Percentiles rank a stretch among this genome's conserved stretches.
phyloP scores from a whole-genome alignment of 2,113 vertebrate species.

The Austrofundulus limnaeus region DNA sequence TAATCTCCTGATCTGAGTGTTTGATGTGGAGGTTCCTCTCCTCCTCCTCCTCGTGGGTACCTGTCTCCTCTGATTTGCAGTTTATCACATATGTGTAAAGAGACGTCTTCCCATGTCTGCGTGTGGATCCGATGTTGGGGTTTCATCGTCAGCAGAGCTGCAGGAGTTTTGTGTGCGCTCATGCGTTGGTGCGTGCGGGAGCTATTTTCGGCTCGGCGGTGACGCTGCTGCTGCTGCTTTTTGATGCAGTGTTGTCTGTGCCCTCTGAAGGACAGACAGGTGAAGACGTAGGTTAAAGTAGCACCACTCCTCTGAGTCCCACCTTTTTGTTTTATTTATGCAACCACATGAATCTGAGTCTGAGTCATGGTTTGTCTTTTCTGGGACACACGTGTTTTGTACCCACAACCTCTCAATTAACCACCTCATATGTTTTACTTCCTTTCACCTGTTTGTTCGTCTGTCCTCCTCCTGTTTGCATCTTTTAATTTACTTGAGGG shows the following conservation, averaged over 20 bases:
- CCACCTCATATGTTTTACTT: background rate
- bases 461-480: conserved; percentile 16
- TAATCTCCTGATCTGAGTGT: conserved; percentile 38
- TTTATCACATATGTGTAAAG: background rate
- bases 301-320: background rate
- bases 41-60: conserved; percentile 13
- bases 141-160: conserved; percentile 45
- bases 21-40: conserved; percentile 22
- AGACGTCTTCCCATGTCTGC: conserved; percentile 15
- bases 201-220: conserved; percentile 73
- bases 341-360: conserved; percentile 4
- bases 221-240: conserved; percentile 66
- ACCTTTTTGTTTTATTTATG: conserved; percentile 1
- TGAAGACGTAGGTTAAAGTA: conserved; percentile 36
- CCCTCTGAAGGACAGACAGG: conserved; percentile 75
- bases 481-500: conserved; percentile 39
- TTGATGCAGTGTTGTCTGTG: conserved; percentile 71
- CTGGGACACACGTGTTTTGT: conserved; percentile 41
- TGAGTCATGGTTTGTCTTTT: conserved; percentile 17
- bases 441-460: background rate
- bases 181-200: conserved; percentile 51
- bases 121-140: conserved; percentile 46
- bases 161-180: conserved; percentile 49
- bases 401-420: background rate
- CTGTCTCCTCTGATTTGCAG: conserved; percentile 7